Evolutionary conservation across 2,888 invertebrate genomes (phyloP).

Genomic region (Calephelis perditalis): DNA sequence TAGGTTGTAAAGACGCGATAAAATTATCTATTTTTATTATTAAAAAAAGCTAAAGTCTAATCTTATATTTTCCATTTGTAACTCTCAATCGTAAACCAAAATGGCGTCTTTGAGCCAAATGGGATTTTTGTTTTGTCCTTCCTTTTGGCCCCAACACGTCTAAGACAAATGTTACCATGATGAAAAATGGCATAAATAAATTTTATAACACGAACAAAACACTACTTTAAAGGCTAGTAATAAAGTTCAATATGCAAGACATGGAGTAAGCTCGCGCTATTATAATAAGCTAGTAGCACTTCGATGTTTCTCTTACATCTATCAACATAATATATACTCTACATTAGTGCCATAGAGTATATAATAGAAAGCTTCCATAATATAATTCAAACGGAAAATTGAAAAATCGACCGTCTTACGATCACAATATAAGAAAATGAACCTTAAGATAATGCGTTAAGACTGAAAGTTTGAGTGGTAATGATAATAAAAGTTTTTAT

Average conservation of each 20-base stretch:
- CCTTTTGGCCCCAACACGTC: constrained; percentile 22
- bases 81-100: constrained; percentile 8
- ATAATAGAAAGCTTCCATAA: background rate
- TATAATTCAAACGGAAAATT: constrained; percentile 12
- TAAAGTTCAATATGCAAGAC: background rate
- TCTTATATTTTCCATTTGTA: constrained; percentile 11
- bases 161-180: constrained; percentile 6
- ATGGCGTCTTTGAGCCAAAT: constrained; percentile 12
- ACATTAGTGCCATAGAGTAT: background rate
- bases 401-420: constrained; percentile 13
- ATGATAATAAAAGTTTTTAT: constrained; percentile 16
- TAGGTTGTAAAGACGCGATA: no score
- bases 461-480: constrained; percentile 5
- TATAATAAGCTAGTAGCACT: constrained; percentile 9
- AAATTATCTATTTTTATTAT: no score
- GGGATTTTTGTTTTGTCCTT: constrained; percentile 19
- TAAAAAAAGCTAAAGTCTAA: background rate
- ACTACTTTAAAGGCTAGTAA: background rate
- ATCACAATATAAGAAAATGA: constrained; percentile 1
- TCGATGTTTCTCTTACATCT: constrained; percentile 1
- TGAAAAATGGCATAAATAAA: background rate
- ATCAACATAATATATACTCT: constrained; percentile 4
- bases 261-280: constrained; percentile 5
- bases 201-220: background rate
- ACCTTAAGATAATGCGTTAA: background rate